Conservation (phyloP, 2,113 vertebrate species). For the Osmerus eperlanus region DNA sequence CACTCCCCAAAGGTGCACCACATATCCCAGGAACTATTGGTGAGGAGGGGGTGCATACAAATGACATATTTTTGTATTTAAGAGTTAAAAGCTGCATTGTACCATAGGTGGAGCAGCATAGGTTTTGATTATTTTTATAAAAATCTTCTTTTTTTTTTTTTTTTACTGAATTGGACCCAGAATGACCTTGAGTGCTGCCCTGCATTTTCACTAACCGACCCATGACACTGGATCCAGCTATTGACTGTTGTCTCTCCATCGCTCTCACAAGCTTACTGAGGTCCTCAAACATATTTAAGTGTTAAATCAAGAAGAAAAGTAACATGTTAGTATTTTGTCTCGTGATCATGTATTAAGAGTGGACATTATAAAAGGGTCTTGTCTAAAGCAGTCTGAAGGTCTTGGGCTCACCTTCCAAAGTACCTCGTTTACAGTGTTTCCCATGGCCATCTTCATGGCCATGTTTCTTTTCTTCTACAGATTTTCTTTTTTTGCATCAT, state of each 20-base stretch:
- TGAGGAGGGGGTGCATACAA: slow-evolving; percentile 35
- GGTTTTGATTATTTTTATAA: slow-evolving; percentile 82
- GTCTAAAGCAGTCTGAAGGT: slow-evolving; percentile 79
- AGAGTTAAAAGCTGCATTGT: slow-evolving; percentile 86
- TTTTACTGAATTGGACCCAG: slow-evolving; percentile 85
- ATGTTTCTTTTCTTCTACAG: slow-evolving; percentile 28
- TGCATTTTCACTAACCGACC: slow-evolving; percentile 54
- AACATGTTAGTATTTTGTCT: slow-evolving; percentile 55
- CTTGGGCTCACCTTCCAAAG: slow-evolving; percentile 90
- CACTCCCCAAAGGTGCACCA: slow-evolving; percentile 66
- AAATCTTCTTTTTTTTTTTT: slow-evolving; percentile 73
- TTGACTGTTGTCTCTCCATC: slow-evolving; percentile 67
- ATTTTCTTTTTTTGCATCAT: slow-evolving; percentile 76
- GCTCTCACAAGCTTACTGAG: slow-evolving; percentile 65
- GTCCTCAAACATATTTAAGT: slow-evolving; percentile 79
- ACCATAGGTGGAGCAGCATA: slow-evolving; percentile 78
- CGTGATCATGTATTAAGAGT: slow-evolving; percentile 73
- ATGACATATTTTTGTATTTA: slow-evolving; percentile 97
- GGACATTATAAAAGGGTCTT: slow-evolving; percentile 67
- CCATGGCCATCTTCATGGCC: slow-evolving; percentile 84
- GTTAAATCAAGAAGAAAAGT: slow-evolving; percentile 63
- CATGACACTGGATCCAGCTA: slow-evolving; percentile 88
- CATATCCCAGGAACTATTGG: slow-evolving; percentile 72
- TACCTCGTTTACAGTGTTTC: slow-evolving; percentile 96
- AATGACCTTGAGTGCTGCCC: slow-evolving; percentile 89